Evolutionary conservation across 2,113 vertebrate genomes (phyloP), one percentile per base, ranked within the genome.

Genomic region (Chauna torquata): DNA sequence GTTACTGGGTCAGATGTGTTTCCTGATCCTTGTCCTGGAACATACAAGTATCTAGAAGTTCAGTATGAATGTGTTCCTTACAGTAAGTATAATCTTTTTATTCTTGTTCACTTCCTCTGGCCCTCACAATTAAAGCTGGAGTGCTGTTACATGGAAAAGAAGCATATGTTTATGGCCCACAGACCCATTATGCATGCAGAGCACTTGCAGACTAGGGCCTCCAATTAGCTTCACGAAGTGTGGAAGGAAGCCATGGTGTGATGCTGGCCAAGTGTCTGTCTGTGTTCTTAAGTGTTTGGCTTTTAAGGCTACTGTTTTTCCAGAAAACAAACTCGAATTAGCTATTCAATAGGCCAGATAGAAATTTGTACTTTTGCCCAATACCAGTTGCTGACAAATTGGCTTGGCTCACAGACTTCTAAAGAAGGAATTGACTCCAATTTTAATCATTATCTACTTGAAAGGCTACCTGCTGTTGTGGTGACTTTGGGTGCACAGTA

Each of bases 41-140:
- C 99, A 77, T 99, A 99, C 98, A 99, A 99, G 97, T 99, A 99
- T 90, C 99, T 99, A 98, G 99, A 99, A 99, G 99, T 99, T 98
- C 99, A 99, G 95, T 99, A 99, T 99, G 99, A 99, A 98, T 99
- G 99, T 98, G 99, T 99, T 94, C 99, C 99, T 98, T 99, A 99
- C 98, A 99, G 99, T 99, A 99, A 99, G 99, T 99, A 98, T 97
- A 94, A 97, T 90, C 59, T 96, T 97, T 96, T 85, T 94, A 82
- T 96, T 96, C 94, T 97, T 97, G 69, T 93, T 97, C 92, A 91
- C 93, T 97, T 97, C 92, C 96, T 96, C 91, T 94, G 96, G 96
- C 88, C 82, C 91, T 97, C 93, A 91, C 96, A 82, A 36, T 96
- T 96, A 94, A 94, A 97, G 95, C 97, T 92, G 96, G 96, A 97